Percentiles rank a stretch among this genome's conserved stretches.
Evolutionary conservation across 2,113 vertebrate species (phyloP).

Genomic region (Channa maculata): DNA sequence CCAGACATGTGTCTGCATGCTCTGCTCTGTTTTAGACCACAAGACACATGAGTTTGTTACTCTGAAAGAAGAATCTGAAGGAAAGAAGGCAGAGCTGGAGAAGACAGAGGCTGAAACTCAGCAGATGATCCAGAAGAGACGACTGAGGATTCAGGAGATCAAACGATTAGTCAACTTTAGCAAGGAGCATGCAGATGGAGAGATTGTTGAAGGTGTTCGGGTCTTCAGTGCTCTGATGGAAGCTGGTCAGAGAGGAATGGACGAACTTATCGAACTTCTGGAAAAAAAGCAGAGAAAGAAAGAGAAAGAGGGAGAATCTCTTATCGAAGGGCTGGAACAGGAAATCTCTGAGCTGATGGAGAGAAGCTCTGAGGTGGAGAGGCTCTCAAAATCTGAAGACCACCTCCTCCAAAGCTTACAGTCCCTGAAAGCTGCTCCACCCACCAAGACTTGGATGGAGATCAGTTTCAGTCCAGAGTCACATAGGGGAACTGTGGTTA

Average conservation of each 20-base stretch:
- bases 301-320: background rate
- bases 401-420: slow-evolving; percentile 2
- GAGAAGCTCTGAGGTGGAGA: background rate
- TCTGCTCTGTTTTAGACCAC: slow-evolving; percentile 10
- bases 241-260: background rate
- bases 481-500: background rate
- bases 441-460: background rate
- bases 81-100: slow-evolving; percentile 5
- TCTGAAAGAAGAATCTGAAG: background rate
- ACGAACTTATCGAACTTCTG: background rate
- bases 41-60: background rate
- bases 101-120: background rate
- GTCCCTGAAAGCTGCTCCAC: background rate
- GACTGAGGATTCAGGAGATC: background rate
- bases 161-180: background rate
- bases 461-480: background rate
- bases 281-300: background rate
- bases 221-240: background rate
- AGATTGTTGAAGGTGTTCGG: background rate
- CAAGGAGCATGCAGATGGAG: background rate
- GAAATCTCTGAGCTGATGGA: slow-evolving; percentile 1
- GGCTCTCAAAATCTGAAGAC: slow-evolving; percentile 8
- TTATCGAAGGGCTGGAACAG: background rate
- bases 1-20: background rate
- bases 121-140: slow-evolving; percentile 8